Evolutionary conservation across 2,888 invertebrate genomes (phyloP).

Genomic region (Mythimna vitellina): DNA sequence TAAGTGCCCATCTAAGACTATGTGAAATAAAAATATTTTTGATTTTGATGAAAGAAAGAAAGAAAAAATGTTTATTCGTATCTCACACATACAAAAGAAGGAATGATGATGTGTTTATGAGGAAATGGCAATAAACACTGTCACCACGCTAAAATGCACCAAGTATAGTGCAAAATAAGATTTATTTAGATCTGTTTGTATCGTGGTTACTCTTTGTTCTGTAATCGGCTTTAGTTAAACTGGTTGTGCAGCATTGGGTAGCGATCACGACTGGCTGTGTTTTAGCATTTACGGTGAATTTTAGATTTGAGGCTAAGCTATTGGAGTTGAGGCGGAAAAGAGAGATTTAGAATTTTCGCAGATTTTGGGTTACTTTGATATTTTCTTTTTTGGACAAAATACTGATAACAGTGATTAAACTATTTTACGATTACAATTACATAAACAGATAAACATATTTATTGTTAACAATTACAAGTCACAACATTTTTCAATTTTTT

Average conservation of each 20-base stretch:
- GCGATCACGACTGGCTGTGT: conserved; percentile 8
- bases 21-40: too few relatives aligned
- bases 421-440: too few relatives aligned
- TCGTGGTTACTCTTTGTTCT: conserved; percentile 7
- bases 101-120: background rate
- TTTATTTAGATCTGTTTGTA: conserved; percentile 13
- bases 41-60: too few relatives aligned
- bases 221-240: conserved; percentile 25
- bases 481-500: too few relatives aligned
- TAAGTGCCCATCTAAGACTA: too few relatives aligned
- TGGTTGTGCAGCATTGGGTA: conserved; percentile 16
- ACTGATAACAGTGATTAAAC: too few relatives aligned
- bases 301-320: conserved; percentile 9
- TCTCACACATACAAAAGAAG: too few relatives aligned
- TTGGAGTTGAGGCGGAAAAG: background rate
- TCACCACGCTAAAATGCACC: background rate
- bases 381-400: too few relatives aligned
- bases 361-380: background rate
- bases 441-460: too few relatives aligned
- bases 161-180: background rate
- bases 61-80: too few relatives aligned
- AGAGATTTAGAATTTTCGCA: too few relatives aligned
- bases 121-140: background rate
- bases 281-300: conserved; percentile 6
- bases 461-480: too few relatives aligned